These are phyloP conservation scores for Julus scandinavius DNA, from an alignment of 2,888 invertebrate genomes.

Conservation along the genomic window DNA sequence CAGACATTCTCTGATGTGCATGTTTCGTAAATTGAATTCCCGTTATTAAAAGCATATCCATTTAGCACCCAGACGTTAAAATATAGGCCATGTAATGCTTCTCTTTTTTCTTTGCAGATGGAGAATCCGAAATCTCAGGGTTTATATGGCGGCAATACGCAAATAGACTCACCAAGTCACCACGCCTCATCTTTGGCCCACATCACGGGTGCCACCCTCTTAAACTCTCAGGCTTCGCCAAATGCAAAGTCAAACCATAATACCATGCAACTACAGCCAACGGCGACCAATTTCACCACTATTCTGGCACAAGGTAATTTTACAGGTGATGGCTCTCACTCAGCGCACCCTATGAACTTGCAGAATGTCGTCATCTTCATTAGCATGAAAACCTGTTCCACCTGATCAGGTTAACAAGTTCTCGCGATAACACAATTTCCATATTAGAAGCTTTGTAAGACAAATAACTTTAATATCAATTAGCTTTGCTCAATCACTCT, in stretches of 20 bases:
- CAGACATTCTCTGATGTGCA: no score
- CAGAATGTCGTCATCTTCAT: background rate
- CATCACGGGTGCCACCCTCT: background rate
- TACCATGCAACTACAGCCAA: constrained; percentile 60
- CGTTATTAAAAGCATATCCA: background rate
- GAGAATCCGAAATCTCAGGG: constrained; percentile 50
- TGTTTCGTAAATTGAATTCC: no score
- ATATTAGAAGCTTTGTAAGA: background rate
- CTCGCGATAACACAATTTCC: background rate
- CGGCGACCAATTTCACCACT: constrained; percentile 57
- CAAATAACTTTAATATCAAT: background rate
- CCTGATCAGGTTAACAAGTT: background rate
- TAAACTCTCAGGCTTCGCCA: constrained; percentile 41
- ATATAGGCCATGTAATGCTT: background rate
- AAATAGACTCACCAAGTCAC: constrained; percentile 19
- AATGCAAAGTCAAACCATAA: constrained; percentile 57
- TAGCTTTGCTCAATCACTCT: background rate
- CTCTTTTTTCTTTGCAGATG: background rate
- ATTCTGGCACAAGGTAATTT: constrained; percentile 56
- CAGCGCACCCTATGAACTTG: background rate
- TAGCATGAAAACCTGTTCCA: background rate
- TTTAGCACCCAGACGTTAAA: background rate
- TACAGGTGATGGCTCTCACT: background rate
- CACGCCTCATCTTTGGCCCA: background rate
- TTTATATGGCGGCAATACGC: constrained; percentile 33